Evolutionary conservation across 2,797 vertebrate genomes (phyloP).

Genomic region (Amazona ochrocephala): DNA sequence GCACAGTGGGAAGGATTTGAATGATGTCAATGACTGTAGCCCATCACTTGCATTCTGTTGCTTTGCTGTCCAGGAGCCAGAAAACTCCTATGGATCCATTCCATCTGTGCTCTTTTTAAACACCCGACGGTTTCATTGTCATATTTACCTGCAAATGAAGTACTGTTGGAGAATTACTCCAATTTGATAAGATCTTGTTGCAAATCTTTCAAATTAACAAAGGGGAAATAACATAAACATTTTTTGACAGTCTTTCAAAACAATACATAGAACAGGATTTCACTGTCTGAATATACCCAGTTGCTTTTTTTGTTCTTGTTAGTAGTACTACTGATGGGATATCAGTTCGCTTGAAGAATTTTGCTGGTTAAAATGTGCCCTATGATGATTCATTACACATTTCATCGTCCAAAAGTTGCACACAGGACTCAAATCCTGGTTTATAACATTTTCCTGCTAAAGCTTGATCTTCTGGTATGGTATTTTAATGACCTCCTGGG

Average conservation of each 20-base stretch:
- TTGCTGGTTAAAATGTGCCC: neutral
- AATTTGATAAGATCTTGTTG: neutral
- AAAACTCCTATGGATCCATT: neutral
- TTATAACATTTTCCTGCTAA: neutral
- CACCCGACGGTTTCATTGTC: neutral
- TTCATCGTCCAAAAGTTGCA: neutral
- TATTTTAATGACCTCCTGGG: neutral
- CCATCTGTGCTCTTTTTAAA: neutral
- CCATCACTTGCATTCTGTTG: neutral
- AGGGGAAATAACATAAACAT: neutral
- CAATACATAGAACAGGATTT: neutral
- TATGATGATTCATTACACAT: neutral
- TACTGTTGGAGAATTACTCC: neutral
- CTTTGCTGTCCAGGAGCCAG: neutral
- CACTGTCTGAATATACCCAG: neutral
- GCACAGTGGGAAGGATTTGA: neutral
- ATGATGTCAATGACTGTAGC: neutral
- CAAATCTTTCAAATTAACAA: neutral
- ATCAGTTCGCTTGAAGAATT: neutral
- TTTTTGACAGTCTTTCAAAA: neutral
- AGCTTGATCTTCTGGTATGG: neutral
- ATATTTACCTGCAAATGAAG: neutral
- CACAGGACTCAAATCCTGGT: neutral
- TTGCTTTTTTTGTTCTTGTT: neutral
- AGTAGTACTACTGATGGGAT: neutral